Base-by-base conservation (phyloP, 2,888 invertebrate species). In the Cephus spinipes region DNA sequence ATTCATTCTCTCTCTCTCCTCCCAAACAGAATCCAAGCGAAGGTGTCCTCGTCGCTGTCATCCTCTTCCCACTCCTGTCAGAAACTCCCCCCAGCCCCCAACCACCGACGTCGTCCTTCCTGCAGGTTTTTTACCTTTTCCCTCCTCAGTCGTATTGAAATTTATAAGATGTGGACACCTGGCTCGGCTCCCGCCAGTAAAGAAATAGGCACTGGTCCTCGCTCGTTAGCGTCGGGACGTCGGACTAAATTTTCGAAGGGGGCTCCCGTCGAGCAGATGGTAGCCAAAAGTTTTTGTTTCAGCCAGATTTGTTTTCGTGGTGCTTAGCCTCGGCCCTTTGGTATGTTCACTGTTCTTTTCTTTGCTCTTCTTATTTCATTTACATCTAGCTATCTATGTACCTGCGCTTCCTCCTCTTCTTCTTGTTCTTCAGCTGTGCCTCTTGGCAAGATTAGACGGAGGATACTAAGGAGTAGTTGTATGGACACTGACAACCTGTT, bases 151-250 rank as follows among this genome's bases (percentile, higher is more conserved):
- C 82, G 83, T 84, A 89, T 88, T 89, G 87, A 89, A 87, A 89
- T 87, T 88, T 87, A 87, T 87, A 87, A 87, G 84, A 86, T 78
- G 86, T 83, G 87, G 86, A 88, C 89, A 89, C 89, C 89, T 88
- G 89, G 87, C 86, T 80, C 79, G 81, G 40, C 75, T 40, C 31
- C 33, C 30, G 74, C 55, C 81, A 75, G 81, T 79, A 79, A 82
- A 83, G 82, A 78, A 81, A 82, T 82, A 81, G 83, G 82, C 80
- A 77, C 80, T 77, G 73, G 78, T 78, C 79, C 76, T 69, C 71
- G 71, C 71, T 32, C 71, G 71, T 69, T 32, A 32, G 71, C 32
- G 31, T 69, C 71, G 71, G 31, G 31, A 32, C 31, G 12, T 1
- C 71, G 71, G 71, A 69, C 71, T 30, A 69, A 69, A 69, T 69